Evolutionary conservation across 2,797 vertebrate species (phyloP).

Genomic region (Buceros bicornis): DNA sequence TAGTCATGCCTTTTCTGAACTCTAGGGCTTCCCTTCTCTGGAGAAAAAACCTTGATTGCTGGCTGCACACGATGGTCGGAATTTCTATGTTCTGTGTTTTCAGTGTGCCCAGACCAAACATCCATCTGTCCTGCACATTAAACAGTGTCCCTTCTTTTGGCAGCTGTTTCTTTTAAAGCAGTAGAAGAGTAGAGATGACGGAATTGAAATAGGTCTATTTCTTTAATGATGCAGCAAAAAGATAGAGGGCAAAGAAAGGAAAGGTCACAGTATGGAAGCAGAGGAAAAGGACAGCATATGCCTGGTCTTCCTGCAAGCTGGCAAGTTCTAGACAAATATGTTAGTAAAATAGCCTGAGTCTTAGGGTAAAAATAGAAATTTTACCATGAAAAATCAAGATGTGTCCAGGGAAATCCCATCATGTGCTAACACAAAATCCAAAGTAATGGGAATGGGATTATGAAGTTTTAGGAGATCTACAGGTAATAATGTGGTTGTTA

Average conservation of each 20-base stretch:
- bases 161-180: not conserved
- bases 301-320: not conserved
- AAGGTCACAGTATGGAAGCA: not conserved
- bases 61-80: not conserved
- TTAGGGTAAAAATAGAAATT: not conserved
- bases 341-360: not conserved
- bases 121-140: not conserved
- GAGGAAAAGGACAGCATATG: not conserved
- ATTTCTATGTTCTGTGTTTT: not conserved
- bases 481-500: not conserved
- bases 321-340: not conserved
- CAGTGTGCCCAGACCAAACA: not conserved
- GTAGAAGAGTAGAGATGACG: not conserved
- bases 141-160: not conserved
- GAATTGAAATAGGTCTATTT: not conserved
- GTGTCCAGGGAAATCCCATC: not conserved
- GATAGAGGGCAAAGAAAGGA: not conserved
- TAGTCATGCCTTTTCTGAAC: not conserved
- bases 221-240: conserved; percentile 5
- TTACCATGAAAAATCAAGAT: not conserved
- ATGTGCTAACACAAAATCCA: not conserved
- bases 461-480: not conserved
- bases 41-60: not conserved
- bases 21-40: not conserved
- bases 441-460: not conserved